Conservation (phyloP, 2,113 vertebrate species). For the Sturnus vulgaris region DNA sequence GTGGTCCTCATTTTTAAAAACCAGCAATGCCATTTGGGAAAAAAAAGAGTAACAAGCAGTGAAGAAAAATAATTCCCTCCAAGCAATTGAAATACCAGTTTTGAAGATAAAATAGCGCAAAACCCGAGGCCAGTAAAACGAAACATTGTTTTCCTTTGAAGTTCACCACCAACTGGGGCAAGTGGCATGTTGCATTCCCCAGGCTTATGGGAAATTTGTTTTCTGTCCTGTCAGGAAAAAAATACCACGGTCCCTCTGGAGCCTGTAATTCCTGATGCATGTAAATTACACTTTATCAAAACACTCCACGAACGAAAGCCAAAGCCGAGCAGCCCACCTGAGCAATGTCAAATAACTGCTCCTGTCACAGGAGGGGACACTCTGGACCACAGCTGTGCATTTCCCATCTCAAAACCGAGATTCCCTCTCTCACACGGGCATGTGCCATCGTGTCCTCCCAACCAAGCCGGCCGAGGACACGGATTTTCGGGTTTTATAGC, state of each 20-base stretch:
- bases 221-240: neutral
- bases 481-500: neutral
- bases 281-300: neutral
- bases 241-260: neutral
- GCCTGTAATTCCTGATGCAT: neutral
- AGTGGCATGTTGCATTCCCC: neutral
- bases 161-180: constrained; percentile 16
- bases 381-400: accelerated
- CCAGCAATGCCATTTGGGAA: neutral
- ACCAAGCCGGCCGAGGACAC: neutral
- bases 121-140: neutral
- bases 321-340: neutral
- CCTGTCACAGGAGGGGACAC: neutral
- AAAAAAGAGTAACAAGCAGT: neutral
- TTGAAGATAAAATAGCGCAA: constrained; percentile 6
- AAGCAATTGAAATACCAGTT: neutral
- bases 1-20: constrained; percentile 14
- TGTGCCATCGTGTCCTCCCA: accelerated
- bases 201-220: constrained; percentile 7
- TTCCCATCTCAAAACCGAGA: neutral
- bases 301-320: neutral
- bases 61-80: neutral
- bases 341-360: neutral
- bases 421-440: too few species aligned
- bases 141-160: neutral